Evolutionary conservation across 1,140 invertebrate genomes (phyloP).

Genomic region (Nylanderia fulva): DNA sequence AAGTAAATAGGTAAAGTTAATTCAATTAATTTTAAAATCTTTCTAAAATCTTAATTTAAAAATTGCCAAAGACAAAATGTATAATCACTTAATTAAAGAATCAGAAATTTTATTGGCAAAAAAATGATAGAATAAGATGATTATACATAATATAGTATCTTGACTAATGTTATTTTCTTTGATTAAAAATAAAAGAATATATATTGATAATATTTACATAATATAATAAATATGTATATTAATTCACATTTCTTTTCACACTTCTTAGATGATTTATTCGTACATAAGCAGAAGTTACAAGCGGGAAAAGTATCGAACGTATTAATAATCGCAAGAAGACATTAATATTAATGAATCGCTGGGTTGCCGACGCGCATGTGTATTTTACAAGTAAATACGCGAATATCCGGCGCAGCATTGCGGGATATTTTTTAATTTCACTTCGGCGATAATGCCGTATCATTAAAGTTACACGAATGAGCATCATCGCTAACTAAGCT

Average conservation of each 20-base stretch:
- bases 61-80: background rate
- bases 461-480: constrained; percentile 12
- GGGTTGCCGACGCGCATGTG: background rate
- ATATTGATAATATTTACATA: background rate
- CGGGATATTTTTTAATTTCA: constrained; percentile 49
- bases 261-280: constrained; percentile 11
- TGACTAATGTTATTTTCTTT: background rate
- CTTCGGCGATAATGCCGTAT: background rate
- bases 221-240: background rate
- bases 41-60: background rate
- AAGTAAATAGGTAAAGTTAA: background rate
- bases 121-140: background rate
- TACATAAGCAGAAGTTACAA: background rate
- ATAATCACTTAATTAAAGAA: background rate
- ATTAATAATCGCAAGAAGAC: constrained; percentile 30
- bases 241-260: background rate
- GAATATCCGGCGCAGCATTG: background rate
- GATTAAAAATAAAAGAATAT: background rate
- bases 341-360: constrained; percentile 51
- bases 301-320: constrained; percentile 19
- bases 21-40: background rate
- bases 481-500: background rate
- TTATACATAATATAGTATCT: background rate
- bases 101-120: background rate
- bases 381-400: constrained; percentile 15